Evolutionary conservation across 2,797 vertebrate genomes (phyloP).

Genomic region (Eulemur mongoz): DNA sequence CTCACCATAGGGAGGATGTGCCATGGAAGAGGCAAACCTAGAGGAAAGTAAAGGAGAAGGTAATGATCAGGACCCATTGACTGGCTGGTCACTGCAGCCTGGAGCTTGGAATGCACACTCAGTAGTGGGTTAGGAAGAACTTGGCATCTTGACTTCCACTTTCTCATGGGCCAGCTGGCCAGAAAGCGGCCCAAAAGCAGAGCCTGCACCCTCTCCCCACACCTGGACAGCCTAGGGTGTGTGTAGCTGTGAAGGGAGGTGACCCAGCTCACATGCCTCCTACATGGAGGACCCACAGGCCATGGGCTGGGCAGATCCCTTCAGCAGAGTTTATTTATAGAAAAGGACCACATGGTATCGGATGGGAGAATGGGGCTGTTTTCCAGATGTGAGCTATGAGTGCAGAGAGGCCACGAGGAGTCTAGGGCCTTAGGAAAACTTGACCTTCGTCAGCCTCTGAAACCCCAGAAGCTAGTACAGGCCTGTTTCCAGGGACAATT

Average conservation of each 20-base stretch:
- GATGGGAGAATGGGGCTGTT: not conserved
- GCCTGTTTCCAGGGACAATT: not conserved
- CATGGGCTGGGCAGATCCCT: not conserved
- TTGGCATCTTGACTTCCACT: not conserved
- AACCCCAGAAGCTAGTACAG: not conserved
- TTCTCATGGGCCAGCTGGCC: not conserved
- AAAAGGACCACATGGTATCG: not conserved
- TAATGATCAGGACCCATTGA: not conserved
- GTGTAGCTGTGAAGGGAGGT: not conserved
- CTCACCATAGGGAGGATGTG: not conserved
- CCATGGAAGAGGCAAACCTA: not conserved
- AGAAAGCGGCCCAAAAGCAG: not conserved
- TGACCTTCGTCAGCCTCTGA: not conserved
- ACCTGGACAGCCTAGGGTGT: no score
- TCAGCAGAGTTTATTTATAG: not conserved
- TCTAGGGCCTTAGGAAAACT: not conserved
- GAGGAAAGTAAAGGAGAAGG: not conserved
- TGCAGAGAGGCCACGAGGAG: slow-evolving; percentile 6
- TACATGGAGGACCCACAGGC: not conserved
- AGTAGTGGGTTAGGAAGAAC: not conserved
- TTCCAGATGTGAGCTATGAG: slow-evolving; percentile 18
- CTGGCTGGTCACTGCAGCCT: accelerated
- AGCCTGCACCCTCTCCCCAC: not conserved
- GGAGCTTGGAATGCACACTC: not conserved
- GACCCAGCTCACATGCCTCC: not conserved